phyloP scores from a whole-genome alignment of 2,888 invertebrate species.

The Diachrysia chrysitis region DNA sequence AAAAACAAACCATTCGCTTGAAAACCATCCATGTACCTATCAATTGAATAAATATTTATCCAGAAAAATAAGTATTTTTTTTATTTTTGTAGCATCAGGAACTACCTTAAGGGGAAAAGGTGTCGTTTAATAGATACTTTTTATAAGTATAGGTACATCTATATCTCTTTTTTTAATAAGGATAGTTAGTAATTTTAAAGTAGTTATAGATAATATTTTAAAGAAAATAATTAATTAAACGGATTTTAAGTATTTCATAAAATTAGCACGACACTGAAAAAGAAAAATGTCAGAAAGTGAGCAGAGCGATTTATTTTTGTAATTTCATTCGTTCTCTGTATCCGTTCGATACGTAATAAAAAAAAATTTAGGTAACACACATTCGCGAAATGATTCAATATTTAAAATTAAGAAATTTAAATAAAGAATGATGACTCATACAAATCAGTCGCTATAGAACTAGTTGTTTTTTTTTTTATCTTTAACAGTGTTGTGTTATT shows the following conservation, averaged over 20 bases:
- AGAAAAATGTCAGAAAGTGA: not conserved
- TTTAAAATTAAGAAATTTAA: too few species aligned
- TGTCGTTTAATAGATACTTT: too few species aligned
- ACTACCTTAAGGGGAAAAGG: too few species aligned
- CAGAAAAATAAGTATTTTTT: not conserved
- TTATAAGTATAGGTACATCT: too few species aligned
- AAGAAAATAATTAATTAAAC: not conserved
- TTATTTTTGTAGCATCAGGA: too few species aligned
- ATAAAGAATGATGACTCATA: not conserved
- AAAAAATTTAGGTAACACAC: too few species aligned
- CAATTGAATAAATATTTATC: not conserved
- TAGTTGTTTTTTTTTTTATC: slow-evolving; percentile 16
- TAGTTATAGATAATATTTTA: too few species aligned
- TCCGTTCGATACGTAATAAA: not conserved
- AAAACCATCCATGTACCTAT: not conserved
- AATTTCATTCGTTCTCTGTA: not conserved
- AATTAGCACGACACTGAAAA: not conserved
- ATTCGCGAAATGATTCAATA: slow-evolving; percentile 3
- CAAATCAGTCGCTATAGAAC: slow-evolving; percentile 21
- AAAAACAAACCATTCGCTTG: not conserved
- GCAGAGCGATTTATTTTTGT: not conserved
- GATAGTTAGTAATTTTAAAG: too few species aligned
- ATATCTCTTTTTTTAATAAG: too few species aligned
- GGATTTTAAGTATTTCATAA: not conserved
- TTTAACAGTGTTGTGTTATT: not conserved